A percentile compares a stretch with the other conserved stretches of the same genome.
Conservation (phyloP, 2,113 vertebrate species). For the Cisticola juncidis region DNA sequence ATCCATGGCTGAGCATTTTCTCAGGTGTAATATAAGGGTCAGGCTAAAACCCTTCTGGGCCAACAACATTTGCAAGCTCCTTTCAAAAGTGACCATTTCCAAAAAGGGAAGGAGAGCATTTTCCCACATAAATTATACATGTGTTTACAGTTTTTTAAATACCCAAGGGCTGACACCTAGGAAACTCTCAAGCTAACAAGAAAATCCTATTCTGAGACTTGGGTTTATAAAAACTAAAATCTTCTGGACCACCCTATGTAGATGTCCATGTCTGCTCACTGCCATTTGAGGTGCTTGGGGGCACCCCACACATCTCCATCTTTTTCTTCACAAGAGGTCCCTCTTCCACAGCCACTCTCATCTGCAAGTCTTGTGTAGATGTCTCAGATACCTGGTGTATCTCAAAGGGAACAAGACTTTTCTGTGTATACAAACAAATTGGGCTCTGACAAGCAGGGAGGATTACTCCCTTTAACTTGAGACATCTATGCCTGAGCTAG, state of each 20-base stretch:
- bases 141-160: not conserved
- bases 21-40: not conserved
- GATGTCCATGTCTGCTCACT: not conserved
- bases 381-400: not conserved
- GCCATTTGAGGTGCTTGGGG: not conserved
- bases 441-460: not conserved
- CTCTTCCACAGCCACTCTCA: not conserved
- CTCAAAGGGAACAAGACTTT: not conserved
- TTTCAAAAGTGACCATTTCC: not conserved
- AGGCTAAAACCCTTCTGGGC: not conserved
- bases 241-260: not conserved
- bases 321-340: not conserved
- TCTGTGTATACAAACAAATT: not conserved
- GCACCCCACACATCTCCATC: not conserved
- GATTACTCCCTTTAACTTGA: slow-evolving; percentile 8
- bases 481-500: not conserved
- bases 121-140: not conserved
- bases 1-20: not conserved
- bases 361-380: not conserved
- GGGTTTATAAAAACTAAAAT: not conserved
- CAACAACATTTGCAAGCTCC: not conserved
- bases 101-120: not conserved
- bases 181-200: not conserved
- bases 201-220: not conserved
- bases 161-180: not conserved